These are phyloP conservation scores for Myxocyprinus asiaticus DNA, from an alignment of 2,113 vertebrate species.

Conservation along the genomic window DNA sequence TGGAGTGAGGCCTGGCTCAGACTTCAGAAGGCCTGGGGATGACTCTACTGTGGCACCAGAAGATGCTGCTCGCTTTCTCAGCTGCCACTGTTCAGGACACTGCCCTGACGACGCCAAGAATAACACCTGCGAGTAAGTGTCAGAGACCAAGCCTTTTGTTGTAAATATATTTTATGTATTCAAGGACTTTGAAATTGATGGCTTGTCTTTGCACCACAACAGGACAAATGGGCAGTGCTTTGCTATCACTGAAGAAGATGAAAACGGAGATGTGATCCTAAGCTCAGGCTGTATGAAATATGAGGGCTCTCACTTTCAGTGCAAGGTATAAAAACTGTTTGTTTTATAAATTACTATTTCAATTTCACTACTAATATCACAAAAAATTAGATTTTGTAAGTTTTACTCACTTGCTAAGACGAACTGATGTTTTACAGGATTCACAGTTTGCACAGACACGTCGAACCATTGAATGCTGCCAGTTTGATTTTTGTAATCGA, in stretches of 20 bases:
- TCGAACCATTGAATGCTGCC: conserved; percentile 94
- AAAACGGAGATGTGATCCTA: conserved; percentile 85
- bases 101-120: conserved; percentile 93
- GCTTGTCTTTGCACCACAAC: conserved; percentile 37
- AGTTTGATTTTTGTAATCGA: conserved; percentile 90
- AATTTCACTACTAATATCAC: too few relatives aligned
- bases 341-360: too few relatives aligned
- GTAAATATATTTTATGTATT: too few relatives aligned
- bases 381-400: too few relatives aligned
- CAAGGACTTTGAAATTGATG: too few relatives aligned
- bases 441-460: conserved; percentile 88
- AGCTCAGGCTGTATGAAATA: conserved; percentile 98
- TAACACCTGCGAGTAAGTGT: conserved; percentile 95
- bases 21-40: conserved; percentile 78
- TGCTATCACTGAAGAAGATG: conserved; percentile 95
- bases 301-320: conserved; percentile 97
- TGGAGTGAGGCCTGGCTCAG: conserved; percentile 82
- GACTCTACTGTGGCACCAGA: conserved; percentile 91
- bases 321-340: conserved; percentile 80
- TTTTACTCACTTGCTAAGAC: too few relatives aligned
- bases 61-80: conserved; percentile 90
- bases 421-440: conserved; percentile 75
- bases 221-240: conserved; percentile 98
- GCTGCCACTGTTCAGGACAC: conserved; percentile 95
- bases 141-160: too few relatives aligned